Percentiles rank a stretch among this genome's conserved stretches.
These are phyloP conservation scores for Phalanger gymnotis DNA, from an alignment of 2,797 vertebrate species.

Conservation along the genomic window DNA sequence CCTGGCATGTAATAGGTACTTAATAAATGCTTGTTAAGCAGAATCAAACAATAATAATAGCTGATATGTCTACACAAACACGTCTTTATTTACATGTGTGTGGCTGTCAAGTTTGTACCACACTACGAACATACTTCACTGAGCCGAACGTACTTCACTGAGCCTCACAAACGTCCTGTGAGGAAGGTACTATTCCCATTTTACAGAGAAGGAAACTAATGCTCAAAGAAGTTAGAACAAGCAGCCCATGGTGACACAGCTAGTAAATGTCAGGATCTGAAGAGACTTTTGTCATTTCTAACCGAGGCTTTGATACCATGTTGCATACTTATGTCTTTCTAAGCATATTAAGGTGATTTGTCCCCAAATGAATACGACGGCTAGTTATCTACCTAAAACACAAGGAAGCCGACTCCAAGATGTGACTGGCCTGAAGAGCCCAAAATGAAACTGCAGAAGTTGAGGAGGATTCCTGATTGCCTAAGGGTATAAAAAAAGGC, in stretches of 20 bases:
- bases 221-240: neutral
- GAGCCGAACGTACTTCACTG: too few relatives aligned
- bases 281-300: neutral
- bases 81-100: neutral
- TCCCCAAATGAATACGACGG: conserved; percentile 3
- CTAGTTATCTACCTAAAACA: neutral
- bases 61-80: neutral
- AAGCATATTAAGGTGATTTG: conserved; percentile 37
- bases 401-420: neutral
- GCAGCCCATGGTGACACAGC: too few relatives aligned
- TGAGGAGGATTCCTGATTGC: neutral
- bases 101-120: neutral
- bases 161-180: too few relatives aligned
- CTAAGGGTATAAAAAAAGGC: neutral
- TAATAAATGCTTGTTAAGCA: neutral
- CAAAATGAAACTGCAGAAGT: neutral
- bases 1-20: neutral
- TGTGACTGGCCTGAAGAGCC: neutral
- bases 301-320: neutral
- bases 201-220: neutral
- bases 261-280: neutral
- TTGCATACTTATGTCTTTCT: conserved; percentile 14
- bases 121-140: neutral
- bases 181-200: neutral
- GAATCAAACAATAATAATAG: neutral